These are phyloP conservation scores for Tachina lurida DNA, from an alignment of 2,888 invertebrate species.

Conservation along the genomic window DNA sequence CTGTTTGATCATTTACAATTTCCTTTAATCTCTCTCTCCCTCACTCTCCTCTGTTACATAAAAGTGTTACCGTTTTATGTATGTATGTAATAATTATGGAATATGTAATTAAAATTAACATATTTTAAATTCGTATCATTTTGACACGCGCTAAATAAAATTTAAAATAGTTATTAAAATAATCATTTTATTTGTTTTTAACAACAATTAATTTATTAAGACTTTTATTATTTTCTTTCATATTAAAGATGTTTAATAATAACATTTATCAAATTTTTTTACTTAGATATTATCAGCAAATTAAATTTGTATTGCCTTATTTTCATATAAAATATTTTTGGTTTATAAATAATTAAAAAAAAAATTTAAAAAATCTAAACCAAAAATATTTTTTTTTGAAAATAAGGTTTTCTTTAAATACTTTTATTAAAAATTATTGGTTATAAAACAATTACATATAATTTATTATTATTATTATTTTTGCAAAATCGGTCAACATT, in stretches of 20 bases:
- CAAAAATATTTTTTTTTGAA: too few species aligned
- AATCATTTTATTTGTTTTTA: constrained; percentile 15
- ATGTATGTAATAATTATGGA: too few species aligned
- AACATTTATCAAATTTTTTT: constrained; percentile 62
- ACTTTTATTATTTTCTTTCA: not conserved
- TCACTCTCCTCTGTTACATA: too few species aligned
- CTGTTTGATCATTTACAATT: too few species aligned
- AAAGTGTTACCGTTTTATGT: too few species aligned
- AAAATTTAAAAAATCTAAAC: too few species aligned
- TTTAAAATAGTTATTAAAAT: too few species aligned
- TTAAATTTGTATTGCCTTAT: not conserved
- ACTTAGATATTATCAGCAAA: constrained; percentile 16
- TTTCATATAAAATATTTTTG: too few species aligned
- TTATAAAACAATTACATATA: constrained; percentile 22
- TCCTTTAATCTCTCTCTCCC: not conserved
- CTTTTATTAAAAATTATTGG: not conserved
- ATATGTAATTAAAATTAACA: too few species aligned
- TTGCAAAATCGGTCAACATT: constrained; percentile 11
- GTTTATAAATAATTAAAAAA: too few species aligned
- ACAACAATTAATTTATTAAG: constrained; percentile 56
- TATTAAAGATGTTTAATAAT: constrained; percentile 6
- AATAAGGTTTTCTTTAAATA: not conserved
- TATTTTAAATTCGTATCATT: too few species aligned
- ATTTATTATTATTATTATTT: not conserved
- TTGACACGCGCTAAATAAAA: too few species aligned